phyloP scores from a whole-genome alignment of 2,888 invertebrate genomes.

The Agonopterix subpropinquella region DNA sequence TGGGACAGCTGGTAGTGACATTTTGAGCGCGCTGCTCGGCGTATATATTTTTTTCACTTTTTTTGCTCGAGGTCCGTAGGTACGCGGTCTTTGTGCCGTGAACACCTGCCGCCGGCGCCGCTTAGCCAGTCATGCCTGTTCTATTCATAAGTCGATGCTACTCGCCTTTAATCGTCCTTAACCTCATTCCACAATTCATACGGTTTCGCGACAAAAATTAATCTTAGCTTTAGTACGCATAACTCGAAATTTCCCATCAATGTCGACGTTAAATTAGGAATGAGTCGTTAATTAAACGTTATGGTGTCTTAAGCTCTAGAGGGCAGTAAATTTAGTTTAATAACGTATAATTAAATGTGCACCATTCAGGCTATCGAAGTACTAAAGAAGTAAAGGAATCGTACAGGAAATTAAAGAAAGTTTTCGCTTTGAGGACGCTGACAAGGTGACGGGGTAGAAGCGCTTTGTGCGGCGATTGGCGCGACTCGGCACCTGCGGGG shows the following conservation, averaged over 20 bases:
- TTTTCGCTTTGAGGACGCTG: constrained; percentile 22
- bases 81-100: constrained; percentile 43
- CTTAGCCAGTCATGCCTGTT: constrained; percentile 32
- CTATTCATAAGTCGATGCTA: constrained; percentile 23
- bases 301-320: constrained; percentile 1
- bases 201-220: constrained; percentile 12
- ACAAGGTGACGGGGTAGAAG: constrained; percentile 9
- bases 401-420: constrained; percentile 33
- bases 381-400: not conserved
- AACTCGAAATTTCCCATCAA: constrained; percentile 3
- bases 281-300: constrained; percentile 7
- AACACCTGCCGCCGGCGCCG: constrained; percentile 58
- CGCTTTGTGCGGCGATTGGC: constrained; percentile 11
- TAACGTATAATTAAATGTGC: constrained; percentile 1
- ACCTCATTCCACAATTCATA: constrained; percentile 25
- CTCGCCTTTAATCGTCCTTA: constrained; percentile 24
- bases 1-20: constrained; percentile 64
- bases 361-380: not conserved
- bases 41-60: constrained; percentile 34
- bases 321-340: constrained; percentile 1
- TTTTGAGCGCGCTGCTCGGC: constrained; percentile 39
- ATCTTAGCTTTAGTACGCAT: constrained; percentile 9
- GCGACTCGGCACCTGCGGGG: constrained; percentile 38
- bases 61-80: constrained; percentile 38
- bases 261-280: constrained; percentile 5